Evolutionary conservation across 1,140 invertebrate species (phyloP), one percentile per base, ranked within the genome.

Genomic region (Lepidurus apus): DNA sequence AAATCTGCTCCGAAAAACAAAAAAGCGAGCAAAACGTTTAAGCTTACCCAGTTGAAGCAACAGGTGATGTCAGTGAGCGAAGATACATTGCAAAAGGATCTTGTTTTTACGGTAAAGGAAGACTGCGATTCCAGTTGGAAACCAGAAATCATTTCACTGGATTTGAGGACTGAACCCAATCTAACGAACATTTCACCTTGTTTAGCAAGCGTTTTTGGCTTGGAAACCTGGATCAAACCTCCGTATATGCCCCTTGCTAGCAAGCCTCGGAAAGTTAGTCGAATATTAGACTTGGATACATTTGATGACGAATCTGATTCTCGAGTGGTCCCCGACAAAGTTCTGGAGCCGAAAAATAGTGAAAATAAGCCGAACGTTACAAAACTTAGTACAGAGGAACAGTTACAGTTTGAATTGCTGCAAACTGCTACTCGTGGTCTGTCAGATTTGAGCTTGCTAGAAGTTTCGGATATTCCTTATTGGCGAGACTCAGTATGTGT

Each of bases 371-470:
- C 4, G 34, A 34, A 3, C 2, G 34, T 65, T 13, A 4, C 53
- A 17, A 13, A 65, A 65, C 8, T 65, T 9, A 65, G 13, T 21
- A 9, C 17, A 21, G 53, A 65, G 53, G 53, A 65, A 17, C 53
- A n/a, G 6, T 7, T 11, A 21, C 8, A 65, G 13, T 65, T 65
- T 65, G 53, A 65, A 65, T 65, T 13, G 17, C 21, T 65, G 53
- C 53, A n/a, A 65, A 65, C 53, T 7, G 53, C 53, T 1, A 65
- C 7, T 65, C 21, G 17, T 9, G 53, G 21, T 21, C 21, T 65
- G n/a, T 65, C 53, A 9, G 53, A 65, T 21, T 65, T 65, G 53
- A 65, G 53, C 53, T 65, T 65, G 53, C 53, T 65, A 7, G 53
- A 65, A 65, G 6, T 65, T 65, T 65, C 13, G 53, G 53, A 65